These are phyloP conservation scores for Lipotes vexillifer DNA, from an alignment of 2,113 vertebrate species.

Conservation along the genomic window DNA sequence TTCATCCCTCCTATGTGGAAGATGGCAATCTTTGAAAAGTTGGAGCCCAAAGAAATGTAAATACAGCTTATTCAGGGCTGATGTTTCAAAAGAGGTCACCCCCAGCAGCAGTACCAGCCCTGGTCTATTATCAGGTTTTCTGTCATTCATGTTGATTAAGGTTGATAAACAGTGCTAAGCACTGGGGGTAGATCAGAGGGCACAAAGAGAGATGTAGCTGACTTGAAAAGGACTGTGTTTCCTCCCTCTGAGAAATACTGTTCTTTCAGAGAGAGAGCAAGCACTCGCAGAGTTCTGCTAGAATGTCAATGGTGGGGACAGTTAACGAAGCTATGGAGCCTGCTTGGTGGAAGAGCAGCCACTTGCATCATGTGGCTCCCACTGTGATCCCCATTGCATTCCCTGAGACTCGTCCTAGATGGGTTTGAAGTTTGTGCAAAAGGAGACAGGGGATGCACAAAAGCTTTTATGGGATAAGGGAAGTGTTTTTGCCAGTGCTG, in stretches of 20 bases:
- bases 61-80: conserved; percentile 77
- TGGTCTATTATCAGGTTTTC: conserved; percentile 79
- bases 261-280: neutral
- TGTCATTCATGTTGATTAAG: conserved; percentile 83
- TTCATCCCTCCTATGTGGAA: conserved; percentile 75
- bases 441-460: neutral
- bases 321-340: neutral
- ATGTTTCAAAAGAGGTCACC: conserved; percentile 80
- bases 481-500: neutral
- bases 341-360: too few species aligned
- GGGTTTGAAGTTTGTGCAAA: neutral
- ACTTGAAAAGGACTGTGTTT: conserved; percentile 70
- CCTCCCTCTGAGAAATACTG: neutral
- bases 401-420: too few species aligned
- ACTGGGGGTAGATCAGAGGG: conserved; percentile 69
- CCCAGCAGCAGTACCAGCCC: conserved; percentile 72
- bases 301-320: neutral
- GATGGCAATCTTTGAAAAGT: conserved; percentile 79
- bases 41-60: conserved; percentile 81
- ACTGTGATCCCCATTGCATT: accelerated
- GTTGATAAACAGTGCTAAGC: conserved; percentile 78
- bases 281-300: neutral
- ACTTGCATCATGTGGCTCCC: neutral
- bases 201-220: conserved; percentile 68
- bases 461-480: neutral